Conservation (phyloP, 2,113 vertebrate species). For the Fregata magnificens region DNA sequence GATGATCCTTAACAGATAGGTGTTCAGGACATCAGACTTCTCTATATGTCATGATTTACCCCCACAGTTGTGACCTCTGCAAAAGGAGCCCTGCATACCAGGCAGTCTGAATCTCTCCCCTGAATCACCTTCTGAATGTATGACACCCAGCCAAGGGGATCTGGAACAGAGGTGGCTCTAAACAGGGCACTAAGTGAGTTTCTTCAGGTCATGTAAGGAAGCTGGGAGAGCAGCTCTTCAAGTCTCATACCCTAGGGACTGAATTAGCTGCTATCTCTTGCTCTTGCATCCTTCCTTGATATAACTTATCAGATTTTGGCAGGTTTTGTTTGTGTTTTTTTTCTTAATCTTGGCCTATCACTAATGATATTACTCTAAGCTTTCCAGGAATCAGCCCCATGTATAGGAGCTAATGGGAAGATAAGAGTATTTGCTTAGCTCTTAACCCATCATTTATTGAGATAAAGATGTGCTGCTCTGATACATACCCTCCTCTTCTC, state of each 20-base stretch:
- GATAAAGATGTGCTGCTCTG: not conserved
- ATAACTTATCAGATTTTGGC: slow-evolving; percentile 54
- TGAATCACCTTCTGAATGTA: slow-evolving; percentile 4
- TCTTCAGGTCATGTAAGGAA: not conserved
- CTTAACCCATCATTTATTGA: not conserved
- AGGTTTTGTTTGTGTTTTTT: not conserved
- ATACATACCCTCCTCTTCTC: slow-evolving; percentile 75
- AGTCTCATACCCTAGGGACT: not conserved
- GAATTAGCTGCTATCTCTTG: slow-evolving; percentile 30
- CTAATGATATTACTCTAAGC: slow-evolving; percentile 46
- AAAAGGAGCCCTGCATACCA: not conserved
- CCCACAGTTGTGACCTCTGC: not conserved
- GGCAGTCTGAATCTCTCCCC: not conserved
- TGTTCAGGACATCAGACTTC: not conserved
- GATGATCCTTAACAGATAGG: not conserved
- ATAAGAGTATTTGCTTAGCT: slow-evolving; percentile 34
- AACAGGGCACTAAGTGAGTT: not conserved
- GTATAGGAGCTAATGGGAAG: slow-evolving; percentile 9
- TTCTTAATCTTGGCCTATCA: not conserved
- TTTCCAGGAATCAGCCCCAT: slow-evolving; percentile 48
- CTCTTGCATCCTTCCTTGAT: slow-evolving; percentile 37
- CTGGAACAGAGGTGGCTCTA: not conserved
- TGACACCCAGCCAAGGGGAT: not conserved
- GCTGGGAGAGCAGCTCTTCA: not conserved
- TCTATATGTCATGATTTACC: not conserved